Conservation (phyloP, 2,888 invertebrate species). For the Microchrysa polita region DNA sequence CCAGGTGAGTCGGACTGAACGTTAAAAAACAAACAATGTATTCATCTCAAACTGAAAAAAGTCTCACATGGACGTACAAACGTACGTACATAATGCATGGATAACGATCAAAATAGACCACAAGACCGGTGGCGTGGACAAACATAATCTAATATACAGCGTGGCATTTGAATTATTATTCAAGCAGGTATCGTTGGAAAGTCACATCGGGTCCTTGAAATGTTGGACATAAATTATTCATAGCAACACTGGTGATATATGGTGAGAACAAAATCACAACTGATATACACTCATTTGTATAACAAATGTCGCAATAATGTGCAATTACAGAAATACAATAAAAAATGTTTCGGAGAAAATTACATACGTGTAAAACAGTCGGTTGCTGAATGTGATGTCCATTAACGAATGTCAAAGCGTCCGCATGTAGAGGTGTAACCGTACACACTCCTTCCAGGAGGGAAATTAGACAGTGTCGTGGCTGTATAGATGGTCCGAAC, state of each 20-base stretch:
- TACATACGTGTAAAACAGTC: slow-evolving; percentile 77
- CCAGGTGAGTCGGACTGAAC: no score
- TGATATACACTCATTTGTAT: no score
- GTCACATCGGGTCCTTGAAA: slow-evolving; percentile 16
- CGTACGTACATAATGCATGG: slow-evolving; percentile 13
- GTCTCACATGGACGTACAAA: no score
- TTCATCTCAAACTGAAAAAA: no score
- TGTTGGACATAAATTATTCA: slow-evolving; percentile 25
- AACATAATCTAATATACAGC: not conserved
- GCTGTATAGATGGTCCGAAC: slow-evolving; percentile 90
- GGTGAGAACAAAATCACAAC: not conserved
- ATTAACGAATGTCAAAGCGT: slow-evolving; percentile 95
- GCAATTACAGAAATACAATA: not conserved
- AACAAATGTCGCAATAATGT: not conserved
- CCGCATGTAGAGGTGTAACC: slow-evolving; percentile 91
- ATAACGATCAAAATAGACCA: slow-evolving; percentile 7
- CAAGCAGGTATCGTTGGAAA: not conserved
- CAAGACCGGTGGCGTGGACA: not conserved
- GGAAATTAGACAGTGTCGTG: slow-evolving; percentile 94
- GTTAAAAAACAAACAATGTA: no score
- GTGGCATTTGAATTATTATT: slow-evolving; percentile 9
- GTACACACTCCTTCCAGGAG: slow-evolving; percentile 92
- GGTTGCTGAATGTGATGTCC: slow-evolving; percentile 92
- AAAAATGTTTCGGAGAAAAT: slow-evolving; percentile 46
- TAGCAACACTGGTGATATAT: not conserved